These are phyloP conservation scores for Paedocypris sp. DNA, from an alignment of 2,113 vertebrate genomes.

Conservation along the genomic window DNA sequence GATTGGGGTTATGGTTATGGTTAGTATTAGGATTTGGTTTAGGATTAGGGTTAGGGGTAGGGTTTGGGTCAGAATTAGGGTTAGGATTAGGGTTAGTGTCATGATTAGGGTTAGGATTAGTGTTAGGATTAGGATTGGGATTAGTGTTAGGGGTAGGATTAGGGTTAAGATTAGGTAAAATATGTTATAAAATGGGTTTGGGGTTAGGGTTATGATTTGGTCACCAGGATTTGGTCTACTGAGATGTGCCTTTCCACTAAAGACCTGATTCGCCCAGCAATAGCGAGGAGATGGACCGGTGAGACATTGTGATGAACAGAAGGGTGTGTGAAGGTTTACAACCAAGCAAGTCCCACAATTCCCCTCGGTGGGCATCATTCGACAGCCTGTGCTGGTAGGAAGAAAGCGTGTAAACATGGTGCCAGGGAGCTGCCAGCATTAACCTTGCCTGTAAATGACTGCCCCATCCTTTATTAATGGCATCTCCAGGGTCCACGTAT, in stretches of 20 bases:
- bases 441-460: slow-evolving; percentile 14
- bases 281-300: too few species aligned
- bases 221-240: not conserved
- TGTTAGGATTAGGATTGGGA: too few species aligned
- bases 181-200: too few species aligned
- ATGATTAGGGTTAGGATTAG: too few species aligned
- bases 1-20: too few species aligned
- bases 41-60: too few species aligned
- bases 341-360: not conserved
- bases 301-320: not conserved
- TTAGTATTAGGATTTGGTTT: too few species aligned
- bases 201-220: too few species aligned
- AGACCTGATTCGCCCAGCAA: not conserved
- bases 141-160: too few species aligned
- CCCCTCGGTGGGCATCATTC: not conserved
- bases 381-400: not conserved
- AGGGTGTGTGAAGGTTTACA: slow-evolving; percentile 6
- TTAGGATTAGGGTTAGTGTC: too few species aligned
- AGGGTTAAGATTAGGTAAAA: not conserved
- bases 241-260: not conserved
- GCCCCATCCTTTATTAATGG: slow-evolving; percentile 17
- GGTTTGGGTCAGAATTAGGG: too few species aligned
- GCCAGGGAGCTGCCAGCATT: not conserved
- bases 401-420: not conserved
- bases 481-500: not conserved